Conservation (phyloP, 2,888 invertebrate species). For the Tuberolachnus salignus region DNA sequence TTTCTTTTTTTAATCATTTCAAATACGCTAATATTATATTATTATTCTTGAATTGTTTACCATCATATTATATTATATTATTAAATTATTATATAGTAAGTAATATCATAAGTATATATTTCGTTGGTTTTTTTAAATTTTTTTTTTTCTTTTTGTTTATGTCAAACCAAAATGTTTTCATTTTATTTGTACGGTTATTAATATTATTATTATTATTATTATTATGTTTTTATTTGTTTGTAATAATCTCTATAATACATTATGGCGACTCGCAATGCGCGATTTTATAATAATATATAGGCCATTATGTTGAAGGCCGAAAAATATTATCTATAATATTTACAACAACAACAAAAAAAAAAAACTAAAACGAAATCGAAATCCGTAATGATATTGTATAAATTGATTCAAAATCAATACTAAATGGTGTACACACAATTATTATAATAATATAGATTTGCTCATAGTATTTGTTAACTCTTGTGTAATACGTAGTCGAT, state of each 20-base stretch:
- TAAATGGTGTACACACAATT: conserved; percentile 47
- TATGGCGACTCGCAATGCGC: conserved; percentile 37
- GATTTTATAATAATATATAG: conserved; percentile 29
- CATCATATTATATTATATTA: not conserved
- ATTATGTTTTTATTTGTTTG: conserved; percentile 27
- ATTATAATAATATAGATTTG: conserved; percentile 50
- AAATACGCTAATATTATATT: not conserved
- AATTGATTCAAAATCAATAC: conserved; percentile 40
- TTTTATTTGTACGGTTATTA: conserved; percentile 22
- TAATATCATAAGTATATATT: not conserved
- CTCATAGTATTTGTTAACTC: conserved; percentile 57
- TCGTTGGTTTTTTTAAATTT: conserved; percentile 16
- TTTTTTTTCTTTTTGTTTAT: conserved; percentile 9
- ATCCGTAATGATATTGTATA: conserved; percentile 46
- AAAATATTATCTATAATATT: conserved; percentile 29
- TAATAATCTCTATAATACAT: conserved; percentile 15
- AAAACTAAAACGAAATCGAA: not conserved
- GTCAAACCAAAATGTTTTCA: conserved; percentile 25
- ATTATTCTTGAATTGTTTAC: conserved; percentile 32
- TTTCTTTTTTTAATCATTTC: not conserved
- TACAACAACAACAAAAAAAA: too few relatives aligned
- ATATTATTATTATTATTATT: too few relatives aligned
- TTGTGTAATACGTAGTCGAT: conserved; percentile 54
- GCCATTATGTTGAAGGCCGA: conserved; percentile 23
- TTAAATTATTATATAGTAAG: not conserved